A percentile compares a stretch with the other conserved stretches of the same genome.
Evolutionary conservation across 2,113 vertebrate species (phyloP).

Genomic region (Zootoca vivipara): DNA sequence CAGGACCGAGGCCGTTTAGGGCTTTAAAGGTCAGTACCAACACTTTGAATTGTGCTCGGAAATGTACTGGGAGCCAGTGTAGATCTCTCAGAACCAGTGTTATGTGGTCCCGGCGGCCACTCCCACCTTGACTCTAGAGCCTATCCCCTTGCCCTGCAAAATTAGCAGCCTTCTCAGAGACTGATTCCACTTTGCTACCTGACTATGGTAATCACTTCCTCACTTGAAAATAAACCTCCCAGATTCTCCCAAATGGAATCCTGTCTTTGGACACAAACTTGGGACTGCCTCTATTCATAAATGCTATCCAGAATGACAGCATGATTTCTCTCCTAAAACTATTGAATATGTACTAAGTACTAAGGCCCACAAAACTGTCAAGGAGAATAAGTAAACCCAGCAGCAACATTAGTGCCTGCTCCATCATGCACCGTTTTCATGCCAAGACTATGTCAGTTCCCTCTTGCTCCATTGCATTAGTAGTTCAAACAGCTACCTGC

Average conservation of each 20-base stretch:
- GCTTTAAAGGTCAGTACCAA: too few relatives aligned
- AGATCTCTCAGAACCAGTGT: too few relatives aligned
- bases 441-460: slow-evolving; percentile 15
- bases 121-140: not conserved
- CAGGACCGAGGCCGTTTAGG: too few relatives aligned
- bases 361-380: slow-evolving; percentile 31
- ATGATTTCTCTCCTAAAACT: slow-evolving; percentile 22
- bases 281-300: not conserved
- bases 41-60: too few relatives aligned
- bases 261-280: not conserved
- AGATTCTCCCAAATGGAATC: not conserved
- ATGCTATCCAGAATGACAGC: not conserved
- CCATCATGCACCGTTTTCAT: not conserved
- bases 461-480: slow-evolving; percentile 6
- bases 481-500: slow-evolving; percentile 23
- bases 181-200: not conserved
- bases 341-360: not conserved
- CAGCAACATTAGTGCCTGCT: not conserved
- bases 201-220: not conserved
- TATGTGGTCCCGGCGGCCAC: too few relatives aligned
- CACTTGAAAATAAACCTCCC: not conserved
- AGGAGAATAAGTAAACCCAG: slow-evolving; percentile 31
- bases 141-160: not conserved
- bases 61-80: too few relatives aligned
- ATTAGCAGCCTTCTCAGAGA: not conserved